Base-by-base conservation (phyloP, 2,113 vertebrate genomes). In the Osmerus mordax region DNA sequence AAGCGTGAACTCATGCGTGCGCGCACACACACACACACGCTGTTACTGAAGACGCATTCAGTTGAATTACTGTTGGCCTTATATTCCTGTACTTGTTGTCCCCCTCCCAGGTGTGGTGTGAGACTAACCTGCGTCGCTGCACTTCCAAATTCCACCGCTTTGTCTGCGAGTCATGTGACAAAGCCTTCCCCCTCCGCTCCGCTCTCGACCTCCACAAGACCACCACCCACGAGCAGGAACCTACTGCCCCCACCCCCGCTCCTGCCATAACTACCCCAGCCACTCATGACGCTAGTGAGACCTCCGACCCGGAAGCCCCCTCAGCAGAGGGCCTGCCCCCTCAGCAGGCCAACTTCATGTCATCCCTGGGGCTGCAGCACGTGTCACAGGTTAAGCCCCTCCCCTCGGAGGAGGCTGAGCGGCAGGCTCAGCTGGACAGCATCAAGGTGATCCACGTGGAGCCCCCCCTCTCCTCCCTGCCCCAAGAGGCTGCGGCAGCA, bases 61-160 rank as follows among this genome's bases (percentile, higher is more conserved):
- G 41, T 11, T 47, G 41, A 47, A 47, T 47, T 11, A 28, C 4
- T 65, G 15, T 65, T 7, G 14, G 25, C 15, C 14, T 32, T 25
- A 51, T 28, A 52, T 28, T 3, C 8, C 21, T 18, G 19, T 23
- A 5, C 59, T 36, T 28, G 53, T 0, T 18, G 3, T 73, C 0
- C 68, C 32, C 36, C 32, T 4, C n/a, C 0, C 87, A 99, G 97
- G 94, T 97, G 53, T 99, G 97, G 97, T 99, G 97, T 52, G 97
- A 99, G 86, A 96, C 94, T 0, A 99, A 99, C 88, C 89, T 99
- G 15, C 91, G 97, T 3, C 92, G 97, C 84, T 97, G 96, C 77
- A 92, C 93, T 82, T 97, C 96, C 14, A 96, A 96, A 86, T 95
- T 95, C 77, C 97, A 99, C 74, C 94, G 93, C 1, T 99, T 97